Conservation (phyloP, 1,140 invertebrate genomes). For the Helicoverpa armigera region DNA sequence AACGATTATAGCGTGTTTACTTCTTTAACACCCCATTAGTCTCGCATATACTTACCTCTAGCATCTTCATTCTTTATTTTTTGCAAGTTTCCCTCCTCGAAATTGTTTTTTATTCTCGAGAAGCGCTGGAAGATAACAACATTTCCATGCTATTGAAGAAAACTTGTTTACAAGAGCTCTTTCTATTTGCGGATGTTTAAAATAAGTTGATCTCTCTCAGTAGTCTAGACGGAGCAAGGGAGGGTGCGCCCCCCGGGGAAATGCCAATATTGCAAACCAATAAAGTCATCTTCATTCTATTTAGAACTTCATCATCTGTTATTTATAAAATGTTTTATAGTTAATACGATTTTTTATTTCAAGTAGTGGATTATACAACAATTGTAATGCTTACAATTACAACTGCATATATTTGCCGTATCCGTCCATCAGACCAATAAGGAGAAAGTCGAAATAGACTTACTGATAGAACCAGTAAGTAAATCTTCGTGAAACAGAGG, state of each 20-base stretch:
- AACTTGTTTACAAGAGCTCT: conserved; percentile 59
- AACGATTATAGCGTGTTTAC: conserved; percentile 10
- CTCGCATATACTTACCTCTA: not conserved
- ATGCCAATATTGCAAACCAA: conserved; percentile 74
- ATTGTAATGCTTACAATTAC: not conserved
- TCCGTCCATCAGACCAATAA: not conserved
- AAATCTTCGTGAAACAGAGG: conserved; percentile 3
- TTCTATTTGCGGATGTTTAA: conserved; percentile 66
- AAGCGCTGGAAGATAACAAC: conserved; percentile 56
- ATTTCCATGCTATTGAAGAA: conserved; percentile 47
- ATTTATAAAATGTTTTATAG: conserved; percentile 32
- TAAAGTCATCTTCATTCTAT: conserved; percentile 69
- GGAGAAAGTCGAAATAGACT: conserved; percentile 28
- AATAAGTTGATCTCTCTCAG: conserved; percentile 66
- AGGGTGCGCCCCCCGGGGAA: conserved; percentile 68
- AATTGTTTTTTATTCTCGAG: conserved; percentile 8
- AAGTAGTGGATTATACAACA: not conserved
- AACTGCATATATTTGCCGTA: not conserved
- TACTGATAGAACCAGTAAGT: not conserved
- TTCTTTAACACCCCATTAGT: conserved; percentile 14
- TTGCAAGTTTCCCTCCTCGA: conserved; percentile 13
- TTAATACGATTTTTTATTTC: conserved; percentile 4
- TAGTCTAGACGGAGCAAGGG: conserved; percentile 74
- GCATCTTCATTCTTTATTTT: conserved; percentile 5
- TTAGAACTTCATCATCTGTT: conserved; percentile 18